A percentile compares a stretch with the other conserved stretches of the same genome.
These are phyloP conservation scores for Hemiscyllium ocellatum DNA, from an alignment of 2,113 vertebrate genomes.

Conservation along the genomic window DNA sequence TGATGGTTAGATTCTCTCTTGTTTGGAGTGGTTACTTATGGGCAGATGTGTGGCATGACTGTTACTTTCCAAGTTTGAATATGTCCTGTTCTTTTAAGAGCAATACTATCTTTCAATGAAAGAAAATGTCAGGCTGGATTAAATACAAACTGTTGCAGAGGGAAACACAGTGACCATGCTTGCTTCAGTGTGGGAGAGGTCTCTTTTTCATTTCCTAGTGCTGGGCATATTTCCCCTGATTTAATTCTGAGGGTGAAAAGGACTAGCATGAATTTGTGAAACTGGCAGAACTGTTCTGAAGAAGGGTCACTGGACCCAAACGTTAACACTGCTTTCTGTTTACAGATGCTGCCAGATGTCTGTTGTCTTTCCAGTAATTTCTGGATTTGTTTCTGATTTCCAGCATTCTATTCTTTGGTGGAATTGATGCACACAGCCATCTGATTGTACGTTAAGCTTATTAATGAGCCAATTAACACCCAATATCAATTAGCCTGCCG, in stretches of 20 bases:
- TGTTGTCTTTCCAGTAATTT: too few species aligned
- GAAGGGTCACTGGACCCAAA: too few species aligned
- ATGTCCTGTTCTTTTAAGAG: background rate
- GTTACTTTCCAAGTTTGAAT: background rate
- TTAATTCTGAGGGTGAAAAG: background rate
- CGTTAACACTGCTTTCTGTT: too few species aligned
- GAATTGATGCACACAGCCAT: too few species aligned
- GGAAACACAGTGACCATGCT: background rate
- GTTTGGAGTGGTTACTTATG: background rate
- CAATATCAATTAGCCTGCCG: too few species aligned
- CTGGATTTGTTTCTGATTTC: too few species aligned
- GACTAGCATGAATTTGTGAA: background rate
- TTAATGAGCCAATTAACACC: background rate
- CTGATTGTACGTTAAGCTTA: background rate
- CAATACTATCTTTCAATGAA: background rate
- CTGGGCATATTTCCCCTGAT: background rate
- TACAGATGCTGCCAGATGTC: too few species aligned
- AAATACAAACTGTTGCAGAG: background rate
- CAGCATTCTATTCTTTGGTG: too few species aligned
- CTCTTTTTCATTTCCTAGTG: background rate
- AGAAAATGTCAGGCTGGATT: background rate
- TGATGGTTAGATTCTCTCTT: background rate
- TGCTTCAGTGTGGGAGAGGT: background rate
- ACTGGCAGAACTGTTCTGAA: too few species aligned
- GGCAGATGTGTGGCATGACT: background rate